These are phyloP conservation scores for Sarcophaga caerulescens DNA, from an alignment of 2,888 invertebrate genomes.

Conservation along the genomic window DNA sequence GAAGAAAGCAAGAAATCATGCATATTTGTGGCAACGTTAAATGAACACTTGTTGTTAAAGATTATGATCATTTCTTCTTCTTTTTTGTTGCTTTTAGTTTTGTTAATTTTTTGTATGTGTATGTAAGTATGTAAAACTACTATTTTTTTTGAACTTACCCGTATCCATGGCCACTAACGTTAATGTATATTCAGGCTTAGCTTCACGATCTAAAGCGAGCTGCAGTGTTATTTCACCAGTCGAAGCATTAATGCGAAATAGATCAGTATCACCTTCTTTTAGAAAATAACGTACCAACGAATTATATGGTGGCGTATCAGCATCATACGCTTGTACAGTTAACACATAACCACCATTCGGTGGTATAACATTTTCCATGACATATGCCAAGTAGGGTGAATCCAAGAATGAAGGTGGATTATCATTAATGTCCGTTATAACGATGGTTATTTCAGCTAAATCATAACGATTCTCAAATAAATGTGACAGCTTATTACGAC, in stretches of 20 bases:
- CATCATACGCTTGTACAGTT: conserved; percentile 93
- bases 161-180: conserved; percentile 97
- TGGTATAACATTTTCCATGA: conserved; percentile 95
- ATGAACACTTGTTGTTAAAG: conserved; percentile 66
- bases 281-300: conserved; percentile 95
- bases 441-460: conserved; percentile 91
- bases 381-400: conserved; percentile 96
- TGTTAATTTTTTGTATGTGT: conserved; percentile 10
- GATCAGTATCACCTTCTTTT: conserved; percentile 94
- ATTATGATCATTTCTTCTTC: conserved; percentile 55
- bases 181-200: conserved; percentile 90
- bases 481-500: conserved; percentile 49
- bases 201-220: conserved; percentile 91
- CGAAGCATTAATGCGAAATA: conserved; percentile 95
- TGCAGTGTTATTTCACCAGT: conserved; percentile 94
- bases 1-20: conserved; percentile 32
- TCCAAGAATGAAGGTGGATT: conserved; percentile 95
- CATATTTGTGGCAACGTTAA: conserved; percentile 61
- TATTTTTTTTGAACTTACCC: conserved; percentile 84
- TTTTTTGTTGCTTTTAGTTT: neutral
- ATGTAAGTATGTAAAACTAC: conserved; percentile 12
- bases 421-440: conserved; percentile 95
- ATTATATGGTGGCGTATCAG: conserved; percentile 94
- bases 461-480: conserved; percentile 84
- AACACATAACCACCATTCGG: conserved; percentile 90